Base-by-base conservation (phyloP, 2,888 invertebrate species). In the Trilocha varians region DNA sequence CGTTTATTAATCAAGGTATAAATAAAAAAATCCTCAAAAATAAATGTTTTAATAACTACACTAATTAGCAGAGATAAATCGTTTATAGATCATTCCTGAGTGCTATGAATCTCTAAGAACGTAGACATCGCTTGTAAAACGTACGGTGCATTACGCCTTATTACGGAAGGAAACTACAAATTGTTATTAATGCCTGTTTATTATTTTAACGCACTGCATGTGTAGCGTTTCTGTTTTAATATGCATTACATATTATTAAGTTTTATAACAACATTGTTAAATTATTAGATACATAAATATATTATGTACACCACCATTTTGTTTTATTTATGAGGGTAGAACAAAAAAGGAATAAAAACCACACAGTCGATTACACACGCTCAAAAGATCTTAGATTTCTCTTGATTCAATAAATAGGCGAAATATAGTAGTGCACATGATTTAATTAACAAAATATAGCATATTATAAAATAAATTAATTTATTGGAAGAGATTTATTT, bases 131-230 rank as follows among this genome's bases (percentile, higher is more conserved):
- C 25, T 25, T 25, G 2, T 9, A 25, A 25, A 9, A 25, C 2
- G 11, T 25, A 25, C 11, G 25, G 25, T 25, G 25, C 25, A 25
- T 3, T 11, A 3, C 11, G 25, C 5, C 8, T 25, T 25, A 25
- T 25, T 11, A 11, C 25, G 25, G 5, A 25, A 25, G 11, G 11
- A 25, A 25, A 1, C 1, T 25, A 25, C 11, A 25, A 3, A 25
- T 25, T 25, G n/a, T n/a, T 46, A 48, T 42, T 44, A 44, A 50
- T 41, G 45, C 43, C 41, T 39, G 48, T 54, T 46, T 49, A 41
- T 49, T 44, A 41, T 40, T 44, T 46, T 49, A 44, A 47, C 54
- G 65, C 65, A 66, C 62, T 55, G 62, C 57, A 60, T 55, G 60
- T 53, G 44, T 11, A 16, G 42, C 39, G 25, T 25, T 40, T 44